phyloP scores from a whole-genome alignment of 1,140 invertebrate species.

The Dreissena polymorpha region DNA sequence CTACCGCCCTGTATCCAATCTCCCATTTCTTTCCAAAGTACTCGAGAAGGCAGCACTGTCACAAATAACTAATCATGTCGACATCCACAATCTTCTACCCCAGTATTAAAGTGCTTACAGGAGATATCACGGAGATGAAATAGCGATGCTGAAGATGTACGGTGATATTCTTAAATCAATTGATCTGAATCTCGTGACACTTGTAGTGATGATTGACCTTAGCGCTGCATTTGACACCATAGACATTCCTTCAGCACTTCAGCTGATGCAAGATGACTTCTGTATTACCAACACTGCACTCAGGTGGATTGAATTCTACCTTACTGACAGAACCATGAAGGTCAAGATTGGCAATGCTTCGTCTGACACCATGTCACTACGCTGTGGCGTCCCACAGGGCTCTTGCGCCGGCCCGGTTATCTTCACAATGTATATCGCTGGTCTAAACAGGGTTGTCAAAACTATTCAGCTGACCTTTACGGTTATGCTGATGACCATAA shows the following conservation, averaged over 20 bases:
- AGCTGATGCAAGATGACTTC: constrained; percentile 10
- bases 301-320: constrained; percentile 37
- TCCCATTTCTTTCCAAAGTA: constrained; percentile 27
- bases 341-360: background rate
- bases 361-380: constrained; percentile 13
- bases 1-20: constrained; percentile 8
- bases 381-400: constrained; percentile 1
- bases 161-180: background rate
- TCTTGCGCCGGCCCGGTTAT: constrained; percentile 18
- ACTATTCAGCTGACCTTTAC: constrained; percentile 26
- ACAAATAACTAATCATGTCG: constrained; percentile 34
- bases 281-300: constrained; percentile 21
- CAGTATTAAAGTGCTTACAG: constrained; percentile 18
- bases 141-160: constrained; percentile 18
- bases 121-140: constrained; percentile 14
- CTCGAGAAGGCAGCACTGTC: constrained; percentile 30
- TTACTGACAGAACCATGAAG: constrained; percentile 35
- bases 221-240: constrained; percentile 15
- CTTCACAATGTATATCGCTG: too few relatives aligned
- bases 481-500: constrained; percentile 39
- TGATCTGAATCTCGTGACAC: background rate
- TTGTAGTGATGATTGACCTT: constrained; percentile 9
- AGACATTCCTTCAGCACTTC: constrained; percentile 14
- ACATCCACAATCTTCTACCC: background rate
- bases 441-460: constrained; percentile 25